Base-by-base conservation (phyloP, 23 tunicate genomes). In the Phallusia fumigata region DNA sequence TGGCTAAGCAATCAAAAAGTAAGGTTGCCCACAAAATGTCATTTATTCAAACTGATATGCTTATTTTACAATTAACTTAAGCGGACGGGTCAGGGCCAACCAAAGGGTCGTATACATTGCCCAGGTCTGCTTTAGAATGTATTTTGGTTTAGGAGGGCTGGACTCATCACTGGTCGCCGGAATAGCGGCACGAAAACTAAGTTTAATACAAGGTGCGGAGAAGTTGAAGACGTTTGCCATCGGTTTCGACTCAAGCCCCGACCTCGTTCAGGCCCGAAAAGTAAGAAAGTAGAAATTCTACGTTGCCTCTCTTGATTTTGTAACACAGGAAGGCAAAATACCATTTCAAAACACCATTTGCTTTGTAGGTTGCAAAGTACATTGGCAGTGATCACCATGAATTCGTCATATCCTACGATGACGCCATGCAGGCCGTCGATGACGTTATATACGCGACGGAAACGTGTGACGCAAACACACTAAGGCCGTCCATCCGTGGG, bases 331-430 rank as follows among this genome's bases (percentile, higher is more conserved):
- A 8, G 5, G 69, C 26, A 58, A 58, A 34, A 58, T 16, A 5
- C 13, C 3, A 58, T 58, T 58, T 58, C 58, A 51, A 51, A 19
- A 30, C 34, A 76, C 32, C 30, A 32, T 22, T 31, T 30, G 22
- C 18, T 77, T 73, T 52, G n/a, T 33, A 89, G 88, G 93, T 89
- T 28, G 93, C 93, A 26, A 31, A 79, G 24, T 79, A 83, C 80
- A 89, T 89, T 31, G 89, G 89, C n/a, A 89, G 93, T 35, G 88
- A 84, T n/a, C 93, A 89, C 64, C 84, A 73, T 79, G 93, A 84
- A 50, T 76, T 85, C 6, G 73, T 28, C 53, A 35, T 89, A 33
- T 85, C 93, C 12, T 73, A 82, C 24, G 84, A 89, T 0, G 89
- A 89, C 73, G 93, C 83, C 0, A 26, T 84, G 0, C 51, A 72